A percentile compares a stretch with the other conserved stretches of the same genome.
phyloP scores from a whole-genome alignment of 1,140 invertebrate genomes.

The Ips nitidus region DNA sequence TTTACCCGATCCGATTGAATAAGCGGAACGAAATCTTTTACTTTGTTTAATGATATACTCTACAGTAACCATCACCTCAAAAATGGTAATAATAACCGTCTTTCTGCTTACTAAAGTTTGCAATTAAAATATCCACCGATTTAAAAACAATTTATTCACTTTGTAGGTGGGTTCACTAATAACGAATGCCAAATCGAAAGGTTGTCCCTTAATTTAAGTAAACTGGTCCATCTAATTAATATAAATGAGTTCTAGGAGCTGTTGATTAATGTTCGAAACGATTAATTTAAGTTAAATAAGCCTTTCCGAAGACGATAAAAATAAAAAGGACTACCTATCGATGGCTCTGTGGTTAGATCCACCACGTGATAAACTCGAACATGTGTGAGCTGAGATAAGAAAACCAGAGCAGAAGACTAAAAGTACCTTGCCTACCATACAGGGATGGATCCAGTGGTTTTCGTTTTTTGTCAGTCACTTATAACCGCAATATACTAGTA shows the following conservation, averaged over 20 bases:
- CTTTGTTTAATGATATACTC: no score
- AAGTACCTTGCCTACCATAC: neutral
- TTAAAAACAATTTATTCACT: no score
- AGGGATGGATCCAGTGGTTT: constrained; percentile 15
- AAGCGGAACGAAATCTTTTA: no score
- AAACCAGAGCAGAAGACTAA: constrained; percentile 30
- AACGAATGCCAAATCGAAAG: no score
- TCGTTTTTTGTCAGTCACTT: neutral
- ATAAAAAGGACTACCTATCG: constrained; percentile 36
- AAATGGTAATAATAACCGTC: no score
- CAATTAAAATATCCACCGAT: no score
- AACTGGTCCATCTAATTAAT: constrained; percentile 34
- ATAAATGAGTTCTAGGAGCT: constrained; percentile 32
- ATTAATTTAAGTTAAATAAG: constrained; percentile 45
- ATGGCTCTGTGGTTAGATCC: constrained; percentile 41
- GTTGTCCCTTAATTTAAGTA: no score
- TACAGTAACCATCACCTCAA: no score
- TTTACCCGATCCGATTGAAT: no score
- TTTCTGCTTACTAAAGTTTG: no score
- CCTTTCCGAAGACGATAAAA: constrained; percentile 39
- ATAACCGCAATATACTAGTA: no score
- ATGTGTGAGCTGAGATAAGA: constrained; percentile 48
- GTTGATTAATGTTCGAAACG: constrained; percentile 39
- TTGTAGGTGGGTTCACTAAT: no score
- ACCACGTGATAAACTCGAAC: constrained; percentile 46